A percentile compares a stretch with the other conserved stretches of the same genome.
These are phyloP conservation scores for Ditylenchus dipsaci DNA, from an alignment of 1,140 invertebrate species.

Conservation along the genomic window DNA sequence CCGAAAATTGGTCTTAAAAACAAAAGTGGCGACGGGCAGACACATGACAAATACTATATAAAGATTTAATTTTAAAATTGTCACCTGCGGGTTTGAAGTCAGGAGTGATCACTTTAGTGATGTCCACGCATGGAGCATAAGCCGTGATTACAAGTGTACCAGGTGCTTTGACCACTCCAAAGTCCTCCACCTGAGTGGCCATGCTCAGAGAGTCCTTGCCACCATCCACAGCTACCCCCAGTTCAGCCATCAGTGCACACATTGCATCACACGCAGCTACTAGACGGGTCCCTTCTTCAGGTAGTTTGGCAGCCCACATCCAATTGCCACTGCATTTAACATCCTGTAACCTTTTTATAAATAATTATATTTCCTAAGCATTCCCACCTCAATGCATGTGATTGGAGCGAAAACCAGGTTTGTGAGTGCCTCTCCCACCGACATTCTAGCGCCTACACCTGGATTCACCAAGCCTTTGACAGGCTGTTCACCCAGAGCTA, in stretches of 20 bases:
- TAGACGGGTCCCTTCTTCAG: constrained; percentile 79
- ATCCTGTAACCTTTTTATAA: constrained; percentile 64
- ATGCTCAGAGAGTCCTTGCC: constrained; percentile 68
- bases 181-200: constrained; percentile 68
- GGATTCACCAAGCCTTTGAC: constrained; percentile 81
- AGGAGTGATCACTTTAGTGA: constrained; percentile 74
- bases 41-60: too few relatives aligned
- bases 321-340: constrained; percentile 96
- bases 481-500: constrained; percentile 91
- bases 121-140: constrained; percentile 86
- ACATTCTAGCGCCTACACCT: constrained; percentile 79
- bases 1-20: too few relatives aligned
- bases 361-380: neutral
- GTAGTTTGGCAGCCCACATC: constrained; percentile 97
- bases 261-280: constrained; percentile 81
- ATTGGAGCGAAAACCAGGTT: constrained; percentile 91
- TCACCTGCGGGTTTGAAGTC: constrained; percentile 68
- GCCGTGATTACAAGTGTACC: constrained; percentile 85
- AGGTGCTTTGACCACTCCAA: constrained; percentile 76
- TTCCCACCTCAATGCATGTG: constrained; percentile 67
- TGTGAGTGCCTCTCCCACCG: constrained; percentile 85
- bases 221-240: constrained; percentile 89
- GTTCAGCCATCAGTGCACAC: constrained; percentile 75
- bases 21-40: too few relatives aligned
- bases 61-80: neutral